These are phyloP conservation scores for Dasyornis broadbenti DNA, from an alignment of 2,113 vertebrate genomes.

Conservation along the genomic window DNA sequence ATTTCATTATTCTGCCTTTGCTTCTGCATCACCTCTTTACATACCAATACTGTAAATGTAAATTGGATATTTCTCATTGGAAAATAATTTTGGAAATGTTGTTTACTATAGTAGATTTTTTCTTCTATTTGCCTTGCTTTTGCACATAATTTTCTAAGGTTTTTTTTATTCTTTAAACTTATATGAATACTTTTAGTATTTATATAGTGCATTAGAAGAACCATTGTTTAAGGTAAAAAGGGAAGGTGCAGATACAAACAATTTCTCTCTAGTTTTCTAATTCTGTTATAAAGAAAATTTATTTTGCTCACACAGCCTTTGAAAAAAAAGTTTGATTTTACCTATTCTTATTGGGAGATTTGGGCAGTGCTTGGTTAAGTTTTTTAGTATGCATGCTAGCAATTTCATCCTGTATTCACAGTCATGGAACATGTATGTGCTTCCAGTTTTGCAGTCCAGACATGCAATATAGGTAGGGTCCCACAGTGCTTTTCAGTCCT, in stretches of 20 bases:
- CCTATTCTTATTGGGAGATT: background rate
- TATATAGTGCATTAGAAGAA: background rate
- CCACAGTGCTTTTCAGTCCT: rapidly evolving
- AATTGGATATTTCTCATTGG: background rate
- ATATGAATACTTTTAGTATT: background rate
- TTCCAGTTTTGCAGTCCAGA: background rate
- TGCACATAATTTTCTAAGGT: background rate
- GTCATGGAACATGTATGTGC: background rate
- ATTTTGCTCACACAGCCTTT: background rate
- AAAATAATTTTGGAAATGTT: background rate
- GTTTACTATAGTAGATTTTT: background rate
- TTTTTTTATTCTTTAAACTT: background rate
- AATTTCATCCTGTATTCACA: background rate
- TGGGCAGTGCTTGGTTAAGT: background rate
- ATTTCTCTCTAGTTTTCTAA: background rate
- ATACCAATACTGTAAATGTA: background rate
- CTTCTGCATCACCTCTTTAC: background rate
- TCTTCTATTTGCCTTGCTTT: background rate
- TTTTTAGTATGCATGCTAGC: background rate
- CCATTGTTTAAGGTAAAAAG: background rate
- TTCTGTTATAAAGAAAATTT: background rate
- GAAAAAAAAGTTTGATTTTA: background rate
- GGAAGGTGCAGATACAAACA: background rate
- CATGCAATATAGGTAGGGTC: background rate
- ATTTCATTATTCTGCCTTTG: background rate